Evolutionary conservation across 2,113 vertebrate species (phyloP).

Genomic region (Saguinus midas): DNA sequence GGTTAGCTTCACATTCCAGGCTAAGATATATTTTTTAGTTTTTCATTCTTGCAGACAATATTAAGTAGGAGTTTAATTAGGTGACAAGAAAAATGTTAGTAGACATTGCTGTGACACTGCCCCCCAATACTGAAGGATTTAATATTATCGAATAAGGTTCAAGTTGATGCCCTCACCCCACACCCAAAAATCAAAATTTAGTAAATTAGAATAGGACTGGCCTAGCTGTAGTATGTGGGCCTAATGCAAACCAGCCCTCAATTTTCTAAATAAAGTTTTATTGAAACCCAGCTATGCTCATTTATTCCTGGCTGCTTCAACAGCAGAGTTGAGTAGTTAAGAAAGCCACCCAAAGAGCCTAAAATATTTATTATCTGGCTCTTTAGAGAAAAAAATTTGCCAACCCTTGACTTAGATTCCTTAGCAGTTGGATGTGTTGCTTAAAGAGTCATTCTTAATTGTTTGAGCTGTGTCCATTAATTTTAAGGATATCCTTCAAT

Average conservation of each 20-base stretch:
- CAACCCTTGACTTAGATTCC: accelerated
- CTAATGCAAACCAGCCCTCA: accelerated
- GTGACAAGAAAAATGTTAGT: not conserved
- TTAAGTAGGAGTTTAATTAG: not conserved
- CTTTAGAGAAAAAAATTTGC: not conserved
- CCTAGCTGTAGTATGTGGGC: not conserved
- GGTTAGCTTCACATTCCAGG: not conserved
- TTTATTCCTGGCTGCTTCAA: too few species aligned
- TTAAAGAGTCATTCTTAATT: not conserved
- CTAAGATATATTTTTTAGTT: not conserved
- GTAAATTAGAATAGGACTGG: accelerated
- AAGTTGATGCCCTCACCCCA: accelerated
- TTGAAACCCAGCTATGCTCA: accelerated
- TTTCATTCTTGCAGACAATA: not conserved
- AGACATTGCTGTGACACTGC: accelerated
- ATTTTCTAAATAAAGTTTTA: not conserved
- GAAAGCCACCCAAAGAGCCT: accelerated
- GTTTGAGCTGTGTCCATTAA: not conserved
- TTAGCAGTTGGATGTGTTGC: not conserved
- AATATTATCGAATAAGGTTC: not conserved
- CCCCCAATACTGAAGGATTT: not conserved
- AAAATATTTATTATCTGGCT: accelerated
- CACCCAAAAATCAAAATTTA: not conserved
- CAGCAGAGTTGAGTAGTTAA: not conserved
- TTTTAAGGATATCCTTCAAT: not conserved